Evolutionary conservation across 2,888 invertebrate species (phyloP).

Genomic region (Drosophila hamatofila): DNA sequence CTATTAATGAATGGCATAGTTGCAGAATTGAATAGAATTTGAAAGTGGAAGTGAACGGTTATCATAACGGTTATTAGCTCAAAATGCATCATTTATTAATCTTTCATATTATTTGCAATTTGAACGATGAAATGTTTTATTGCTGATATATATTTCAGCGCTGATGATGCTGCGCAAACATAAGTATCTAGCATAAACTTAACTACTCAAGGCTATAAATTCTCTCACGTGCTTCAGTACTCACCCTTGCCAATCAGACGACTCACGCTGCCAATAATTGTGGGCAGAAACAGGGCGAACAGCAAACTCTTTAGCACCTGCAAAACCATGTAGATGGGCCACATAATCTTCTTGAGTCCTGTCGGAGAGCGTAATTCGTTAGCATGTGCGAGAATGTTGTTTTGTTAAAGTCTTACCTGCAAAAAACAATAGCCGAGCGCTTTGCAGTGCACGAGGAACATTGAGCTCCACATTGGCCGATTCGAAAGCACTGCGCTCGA

Average conservation of each 20-base stretch:
- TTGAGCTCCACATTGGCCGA: slow-evolving; percentile 87
- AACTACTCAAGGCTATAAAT: not conserved
- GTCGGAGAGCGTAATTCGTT: slow-evolving; percentile 87
- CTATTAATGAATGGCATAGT: slow-evolving; percentile 58
- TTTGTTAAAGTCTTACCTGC: slow-evolving; percentile 86
- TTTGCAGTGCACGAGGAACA: slow-evolving; percentile 87
- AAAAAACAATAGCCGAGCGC: slow-evolving; percentile 88
- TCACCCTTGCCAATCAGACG: slow-evolving; percentile 93
- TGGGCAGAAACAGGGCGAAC: slow-evolving; percentile 93
- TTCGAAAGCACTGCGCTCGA: slow-evolving; percentile 86
- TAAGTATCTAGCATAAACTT: not conserved
- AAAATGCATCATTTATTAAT: too few species aligned
- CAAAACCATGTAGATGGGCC: slow-evolving; percentile 92
- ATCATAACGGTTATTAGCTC: too few species aligned
- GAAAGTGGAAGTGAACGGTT: too few species aligned
- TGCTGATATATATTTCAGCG: not conserved
- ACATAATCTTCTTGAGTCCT: slow-evolving; percentile 92
- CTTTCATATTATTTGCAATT: too few species aligned
- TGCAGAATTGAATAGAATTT: not conserved
- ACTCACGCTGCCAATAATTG: slow-evolving; percentile 92
- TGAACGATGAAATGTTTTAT: not conserved
- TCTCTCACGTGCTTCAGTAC: slow-evolving; percentile 16
- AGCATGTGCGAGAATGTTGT: not conserved
- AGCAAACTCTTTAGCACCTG: slow-evolving; percentile 93
- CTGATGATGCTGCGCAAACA: not conserved